Evolutionary conservation across 2,113 vertebrate genomes (phyloP), one percentile per base, ranked within the genome.

Genomic region (Aptenodytes forsteri): DNA sequence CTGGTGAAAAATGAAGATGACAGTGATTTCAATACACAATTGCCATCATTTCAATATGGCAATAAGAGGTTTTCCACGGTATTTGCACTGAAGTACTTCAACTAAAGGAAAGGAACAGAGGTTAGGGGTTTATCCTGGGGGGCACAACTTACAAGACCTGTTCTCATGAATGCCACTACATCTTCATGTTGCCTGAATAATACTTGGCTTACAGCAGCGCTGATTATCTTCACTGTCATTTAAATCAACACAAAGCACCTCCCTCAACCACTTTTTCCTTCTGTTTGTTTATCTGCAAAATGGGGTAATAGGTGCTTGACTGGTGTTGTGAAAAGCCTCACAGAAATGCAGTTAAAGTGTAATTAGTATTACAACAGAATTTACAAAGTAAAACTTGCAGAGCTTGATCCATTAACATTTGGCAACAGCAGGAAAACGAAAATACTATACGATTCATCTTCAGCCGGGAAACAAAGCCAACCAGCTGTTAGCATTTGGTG

Each of bases 401-500:
- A 88, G 83, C 27, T 85, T 50, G 52, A 87, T 62, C 76, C 69
- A 80, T 65, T 76, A 85, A 90, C 84, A 83, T 72, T 81, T 91
- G 93, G 95, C 89, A 96, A 85, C 67, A 59, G 44, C 49, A 69
- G n/a, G 69, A 58, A 78, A 89, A 70, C 0, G 1, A 88, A 87
- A 97, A 95, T 83, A 91, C 64, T 90, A 56, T 36, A 12, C 3
- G 6, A 73, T 88, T 94, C 86, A 96, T 96, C 95, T 89, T 96
- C 92, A 91, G 75, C 59, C 3, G 72, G 75, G 95, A 96, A 91
- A 73, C 16, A 38, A 72, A 85, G 93, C 96, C 87, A 89, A 77
- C 83, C 97, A 98, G 96, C 88, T 98, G 91, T 90, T 90, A 89
- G 66, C 88, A 54, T 95, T 95, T 93, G 70, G 47, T 49, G 55